Conservation (phyloP, 2,888 invertebrate species). For the Phyto melanocephala region DNA sequence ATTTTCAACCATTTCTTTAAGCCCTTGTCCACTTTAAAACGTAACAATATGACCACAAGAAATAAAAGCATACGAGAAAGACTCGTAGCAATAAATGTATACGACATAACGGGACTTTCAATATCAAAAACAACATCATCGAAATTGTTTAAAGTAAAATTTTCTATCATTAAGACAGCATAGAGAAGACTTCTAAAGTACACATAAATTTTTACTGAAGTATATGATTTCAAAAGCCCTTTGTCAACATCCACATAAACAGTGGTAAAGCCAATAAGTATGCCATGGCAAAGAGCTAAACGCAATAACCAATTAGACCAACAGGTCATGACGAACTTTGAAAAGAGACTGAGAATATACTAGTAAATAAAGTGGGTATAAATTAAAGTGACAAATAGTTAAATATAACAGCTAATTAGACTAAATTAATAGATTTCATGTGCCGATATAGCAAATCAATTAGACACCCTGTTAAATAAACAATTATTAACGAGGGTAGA, state of each 20-base stretch:
- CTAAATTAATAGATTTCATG: no score
- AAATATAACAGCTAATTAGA: no score
- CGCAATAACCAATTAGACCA: background rate
- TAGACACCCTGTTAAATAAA: no score
- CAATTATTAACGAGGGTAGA: no score
- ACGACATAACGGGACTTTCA: background rate
- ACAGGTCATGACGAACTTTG: background rate
- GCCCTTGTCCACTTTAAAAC: background rate
- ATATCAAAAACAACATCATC: background rate
- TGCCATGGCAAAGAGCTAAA: background rate
- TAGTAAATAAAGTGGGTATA: background rate
- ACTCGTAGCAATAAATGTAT: background rate
- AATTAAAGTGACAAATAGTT: no score
- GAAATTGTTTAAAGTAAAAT: no score
- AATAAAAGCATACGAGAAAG: background rate
- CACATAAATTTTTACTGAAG: background rate
- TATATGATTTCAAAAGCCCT: background rate
- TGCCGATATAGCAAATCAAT: no score
- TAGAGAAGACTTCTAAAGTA: background rate
- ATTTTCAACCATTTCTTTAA: background rate
- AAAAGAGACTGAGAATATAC: background rate
- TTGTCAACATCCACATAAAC: background rate
- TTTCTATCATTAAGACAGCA: no score
- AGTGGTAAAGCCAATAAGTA: background rate
- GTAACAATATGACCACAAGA: background rate